Percentiles rank a stretch among this genome's conserved stretches.
These are phyloP conservation scores for Drosophila burlai DNA, from an alignment of 1,140 invertebrate genomes.

Conservation along the genomic window DNA sequence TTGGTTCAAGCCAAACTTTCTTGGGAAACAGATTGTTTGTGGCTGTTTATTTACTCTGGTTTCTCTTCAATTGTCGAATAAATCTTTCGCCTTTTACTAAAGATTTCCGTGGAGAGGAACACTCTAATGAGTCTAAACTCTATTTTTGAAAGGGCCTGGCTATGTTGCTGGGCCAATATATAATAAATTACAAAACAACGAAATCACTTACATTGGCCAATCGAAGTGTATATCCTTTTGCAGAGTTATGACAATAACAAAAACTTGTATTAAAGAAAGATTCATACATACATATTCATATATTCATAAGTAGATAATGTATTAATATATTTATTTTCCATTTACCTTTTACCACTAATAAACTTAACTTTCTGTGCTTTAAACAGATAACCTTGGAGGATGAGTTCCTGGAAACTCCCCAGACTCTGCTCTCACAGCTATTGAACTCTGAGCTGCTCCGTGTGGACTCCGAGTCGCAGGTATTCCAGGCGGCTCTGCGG, in stretches of 20 bases:
- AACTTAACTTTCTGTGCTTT: neutral
- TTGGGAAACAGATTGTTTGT: neutral
- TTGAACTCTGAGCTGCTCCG: conserved; percentile 95
- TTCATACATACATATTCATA: no score
- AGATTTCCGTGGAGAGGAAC: conserved; percentile 85
- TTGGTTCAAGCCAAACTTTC: neutral
- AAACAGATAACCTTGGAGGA: conserved; percentile 90
- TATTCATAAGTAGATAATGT: no score
- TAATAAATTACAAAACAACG: neutral
- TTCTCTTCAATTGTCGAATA: conserved; percentile 85
- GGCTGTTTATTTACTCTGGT: conserved; percentile 53
- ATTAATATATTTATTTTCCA: no score
- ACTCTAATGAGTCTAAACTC: conserved; percentile 84
- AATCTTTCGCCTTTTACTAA: conserved; percentile 86
- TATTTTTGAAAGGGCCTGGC: conserved; percentile 20
- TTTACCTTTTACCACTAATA: no score
- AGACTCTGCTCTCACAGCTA: conserved; percentile 92
- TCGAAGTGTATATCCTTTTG: neutral
- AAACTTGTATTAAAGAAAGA: no score
- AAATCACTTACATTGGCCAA: neutral
- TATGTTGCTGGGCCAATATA: conserved; percentile 3
- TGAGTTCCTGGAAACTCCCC: conserved; percentile 94
- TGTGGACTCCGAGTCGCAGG: conserved; percentile 96
- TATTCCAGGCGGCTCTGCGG: conserved; percentile 95
- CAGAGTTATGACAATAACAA: no score